Evolutionary conservation across 2,113 vertebrate species (phyloP).

Genomic region (Sula dactylatra): DNA sequence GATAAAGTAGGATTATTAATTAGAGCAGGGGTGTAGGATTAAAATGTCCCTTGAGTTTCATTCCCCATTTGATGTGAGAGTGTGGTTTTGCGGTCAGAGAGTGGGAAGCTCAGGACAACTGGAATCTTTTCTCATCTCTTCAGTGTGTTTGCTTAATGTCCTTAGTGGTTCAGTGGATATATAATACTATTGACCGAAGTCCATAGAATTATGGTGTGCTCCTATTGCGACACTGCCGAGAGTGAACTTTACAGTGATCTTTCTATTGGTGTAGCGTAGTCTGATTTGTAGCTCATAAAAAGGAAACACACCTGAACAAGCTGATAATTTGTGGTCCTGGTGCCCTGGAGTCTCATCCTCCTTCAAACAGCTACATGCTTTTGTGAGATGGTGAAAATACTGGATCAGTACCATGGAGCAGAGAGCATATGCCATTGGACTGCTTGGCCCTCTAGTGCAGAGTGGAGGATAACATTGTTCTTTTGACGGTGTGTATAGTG

Average conservation of each 20-base stretch:
- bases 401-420: neutral
- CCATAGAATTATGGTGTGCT: neutral
- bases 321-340: neutral
- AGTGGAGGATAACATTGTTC: neutral
- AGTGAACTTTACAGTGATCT: neutral
- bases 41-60: slow-evolving; percentile 49
- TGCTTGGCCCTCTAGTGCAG: neutral
- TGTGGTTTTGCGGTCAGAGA: slow-evolving; percentile 33
- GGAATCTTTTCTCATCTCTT: slow-evolving; percentile 36
- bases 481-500: neutral
- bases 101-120: slow-evolving; percentile 38
- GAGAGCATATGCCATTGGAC: neutral
- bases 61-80: slow-evolving; percentile 10
- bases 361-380: neutral
- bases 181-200: neutral
- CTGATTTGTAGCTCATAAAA: neutral
- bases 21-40: slow-evolving; percentile 42
- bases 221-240: neutral
- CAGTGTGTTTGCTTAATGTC: neutral
- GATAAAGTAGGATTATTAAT: slow-evolving; percentile 57
- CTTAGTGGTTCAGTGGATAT: neutral
- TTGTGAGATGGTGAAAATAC: neutral
- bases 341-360: neutral
- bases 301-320: neutral
- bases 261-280: neutral